Base-by-base conservation (phyloP, 2,888 invertebrate species). In the Andricus quercusramuli region DNA sequence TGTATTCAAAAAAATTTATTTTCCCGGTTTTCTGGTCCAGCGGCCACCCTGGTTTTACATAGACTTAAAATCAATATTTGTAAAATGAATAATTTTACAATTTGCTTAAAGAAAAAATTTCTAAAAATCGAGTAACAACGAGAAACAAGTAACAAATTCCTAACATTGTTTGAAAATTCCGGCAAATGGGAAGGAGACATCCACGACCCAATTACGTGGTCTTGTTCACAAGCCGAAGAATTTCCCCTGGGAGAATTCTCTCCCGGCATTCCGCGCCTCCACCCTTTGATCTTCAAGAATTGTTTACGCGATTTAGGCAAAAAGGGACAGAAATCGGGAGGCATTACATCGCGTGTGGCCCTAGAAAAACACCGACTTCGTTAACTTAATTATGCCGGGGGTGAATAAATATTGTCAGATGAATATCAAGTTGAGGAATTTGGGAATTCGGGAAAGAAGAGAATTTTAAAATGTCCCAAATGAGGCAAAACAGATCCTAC, bases 191-290 rank as follows among this genome's bases (percentile, higher is more conserved):
- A 74, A 56, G 37, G 74, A 56, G 74, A 32, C 32, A 47, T 51
- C 32, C 74, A 37, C 74, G 74, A 74, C 74, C 56, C 74, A 74
- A 74, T 74, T 74, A 74, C 74, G 56, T 74, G 56, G 56, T 74
- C 74, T 59, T 32, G 74, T 74, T 74, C 56, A 56, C 56, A 74
- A 56, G 74, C 74, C 56, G 56, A 74, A 51, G 56, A 56, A 74
- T 56, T 74, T 22, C 32, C 32, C 22, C 32, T 20, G n/a, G 6
- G 56, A 29, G 56, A 59, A 59, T 74, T 56, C 51, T 32, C 20
- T 56, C n/a, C 25, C 29, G 11, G 22, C 56, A 74, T 74, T 74
- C 74, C 56, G 37, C 51, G 56, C 74, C 56, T 29, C 32, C 59
- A 74, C 56, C 56, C 74, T 74, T 74, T 74, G 56, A 74, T 74